Evolutionary conservation across 2,888 invertebrate species (phyloP).

Genomic region (Torymus texanus): DNA sequence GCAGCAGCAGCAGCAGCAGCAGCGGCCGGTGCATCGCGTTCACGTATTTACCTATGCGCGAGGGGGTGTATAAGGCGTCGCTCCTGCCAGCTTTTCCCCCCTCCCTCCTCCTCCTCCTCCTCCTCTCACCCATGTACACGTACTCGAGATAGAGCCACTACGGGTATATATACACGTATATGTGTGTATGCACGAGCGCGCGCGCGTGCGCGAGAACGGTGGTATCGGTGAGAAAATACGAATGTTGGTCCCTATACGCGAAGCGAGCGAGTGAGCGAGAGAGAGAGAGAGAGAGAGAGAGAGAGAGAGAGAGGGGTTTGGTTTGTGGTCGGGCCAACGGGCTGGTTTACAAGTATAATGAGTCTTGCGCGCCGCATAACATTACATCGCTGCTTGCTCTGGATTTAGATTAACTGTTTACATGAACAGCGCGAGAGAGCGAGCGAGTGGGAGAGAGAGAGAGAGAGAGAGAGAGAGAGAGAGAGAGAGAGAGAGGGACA

Average conservation of each 20-base stretch:
- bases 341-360: constrained; percentile 76
- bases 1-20: neutral
- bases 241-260: constrained; percentile 25
- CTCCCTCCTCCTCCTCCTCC: neutral
- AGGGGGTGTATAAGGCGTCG: constrained; percentile 39
- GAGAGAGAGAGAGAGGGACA: constrained; percentile 19
- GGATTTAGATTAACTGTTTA: constrained; percentile 75
- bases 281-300: constrained; percentile 22
- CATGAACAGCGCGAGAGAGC: constrained; percentile 64
- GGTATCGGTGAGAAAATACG: constrained; percentile 51
- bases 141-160: constrained; percentile 11
- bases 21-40: constrained; percentile 31
- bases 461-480: constrained; percentile 21
- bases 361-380: constrained; percentile 75
- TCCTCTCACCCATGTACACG: constrained; percentile 18
- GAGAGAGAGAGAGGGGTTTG: constrained; percentile 34
- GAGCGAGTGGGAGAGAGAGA: constrained; percentile 54
- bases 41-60: constrained; percentile 51
- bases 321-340: constrained; percentile 69
- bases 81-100: constrained; percentile 11
- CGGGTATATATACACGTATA: too few species aligned
- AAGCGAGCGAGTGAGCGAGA: constrained; percentile 20
- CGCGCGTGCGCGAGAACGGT: neutral
- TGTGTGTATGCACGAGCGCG: neutral
- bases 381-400: constrained; percentile 74